phyloP scores from a whole-genome alignment of 2,113 vertebrate genomes.

The Athene noctua region DNA sequence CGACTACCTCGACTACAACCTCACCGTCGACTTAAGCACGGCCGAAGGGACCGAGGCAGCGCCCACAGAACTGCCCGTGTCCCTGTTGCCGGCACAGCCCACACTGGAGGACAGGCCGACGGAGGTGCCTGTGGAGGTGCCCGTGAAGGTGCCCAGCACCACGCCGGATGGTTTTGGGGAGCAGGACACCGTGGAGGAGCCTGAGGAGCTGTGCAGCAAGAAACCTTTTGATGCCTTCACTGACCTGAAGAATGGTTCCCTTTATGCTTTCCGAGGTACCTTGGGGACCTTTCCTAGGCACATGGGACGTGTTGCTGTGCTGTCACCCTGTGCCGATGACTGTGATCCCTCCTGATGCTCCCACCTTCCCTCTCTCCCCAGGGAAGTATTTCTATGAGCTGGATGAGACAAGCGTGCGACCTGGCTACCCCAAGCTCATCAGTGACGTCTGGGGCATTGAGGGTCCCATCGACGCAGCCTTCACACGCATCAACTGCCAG shows the following conservation, averaged over 20 bases:
- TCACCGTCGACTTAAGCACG: fast-evolving
- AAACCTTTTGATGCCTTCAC: conserved; percentile 89
- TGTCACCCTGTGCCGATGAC: fast-evolving
- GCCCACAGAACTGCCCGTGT: fast-evolving
- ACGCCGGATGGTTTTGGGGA: fast-evolving
- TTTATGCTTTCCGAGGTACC: conserved; percentile 93
- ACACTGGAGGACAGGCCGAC: not conserved
- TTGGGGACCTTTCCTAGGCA: not conserved
- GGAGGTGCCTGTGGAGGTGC: not conserved
- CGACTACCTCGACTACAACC: conserved; percentile 67
- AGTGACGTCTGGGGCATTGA: conserved; percentile 89
- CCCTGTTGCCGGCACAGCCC: fast-evolving
- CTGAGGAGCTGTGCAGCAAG: conserved; percentile 78
- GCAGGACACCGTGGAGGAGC: fast-evolving
- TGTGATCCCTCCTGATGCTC: not conserved
- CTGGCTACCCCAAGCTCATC: conserved; percentile 92
- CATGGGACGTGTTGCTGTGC: fast-evolving
- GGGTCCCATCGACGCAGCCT: conserved; percentile 91
- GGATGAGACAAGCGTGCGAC: conserved; percentile 76
- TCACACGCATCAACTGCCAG: conserved; percentile 96
- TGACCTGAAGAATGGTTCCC: conserved; percentile 89
- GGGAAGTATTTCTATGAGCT: conserved; percentile 91
- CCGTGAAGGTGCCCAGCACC: not conserved
- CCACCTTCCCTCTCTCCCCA: conserved; percentile 46
- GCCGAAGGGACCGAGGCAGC: fast-evolving